phyloP scores from a whole-genome alignment of 2,797 vertebrate genomes.

The Siniperca scherzeri region DNA sequence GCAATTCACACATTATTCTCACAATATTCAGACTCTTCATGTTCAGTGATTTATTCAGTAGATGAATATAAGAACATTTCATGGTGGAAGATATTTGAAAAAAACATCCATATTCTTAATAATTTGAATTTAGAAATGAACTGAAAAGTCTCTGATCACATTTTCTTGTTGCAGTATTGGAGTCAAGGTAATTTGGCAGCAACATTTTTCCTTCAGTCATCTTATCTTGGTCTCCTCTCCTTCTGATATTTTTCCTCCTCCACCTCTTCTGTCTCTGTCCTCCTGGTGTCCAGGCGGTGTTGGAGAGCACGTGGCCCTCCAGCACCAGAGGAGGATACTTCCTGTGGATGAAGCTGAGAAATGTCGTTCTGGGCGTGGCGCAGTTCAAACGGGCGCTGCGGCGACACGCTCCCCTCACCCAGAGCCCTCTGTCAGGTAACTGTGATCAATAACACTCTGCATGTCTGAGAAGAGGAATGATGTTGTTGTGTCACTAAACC shows the following conservation, averaged over 20 bases:
- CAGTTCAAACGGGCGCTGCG: conserved; percentile 94
- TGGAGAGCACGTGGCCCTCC: conserved; percentile 99
- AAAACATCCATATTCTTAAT: not conserved
- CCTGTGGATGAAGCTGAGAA: conserved; percentile 98
- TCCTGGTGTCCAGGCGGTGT: conserved; percentile 88
- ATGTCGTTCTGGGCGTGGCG: conserved; percentile 94
- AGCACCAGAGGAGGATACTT: conserved; percentile 96
- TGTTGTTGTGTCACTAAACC: not conserved
- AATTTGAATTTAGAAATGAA: conserved; percentile 7
- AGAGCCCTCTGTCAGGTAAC: conserved; percentile 91
- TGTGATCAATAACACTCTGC: not conserved
- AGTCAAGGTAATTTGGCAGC: not conserved
- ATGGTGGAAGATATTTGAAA: not conserved
- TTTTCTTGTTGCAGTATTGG: no score
- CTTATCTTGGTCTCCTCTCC: not conserved
- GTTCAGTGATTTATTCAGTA: not conserved
- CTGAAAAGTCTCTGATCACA: no score
- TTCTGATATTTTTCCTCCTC: not conserved
- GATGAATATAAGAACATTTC: conserved; percentile 23
- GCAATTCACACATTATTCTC: not conserved
- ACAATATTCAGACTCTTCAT: not conserved
- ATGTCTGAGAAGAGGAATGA: not conserved
- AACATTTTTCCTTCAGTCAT: not conserved
- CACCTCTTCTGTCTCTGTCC: not conserved
- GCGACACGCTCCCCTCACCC: conserved; percentile 84